A percentile compares a stretch with the other conserved stretches of the same genome.
phyloP scores from a whole-genome alignment of 2,113 vertebrate species.

The Channa maculata region DNA sequence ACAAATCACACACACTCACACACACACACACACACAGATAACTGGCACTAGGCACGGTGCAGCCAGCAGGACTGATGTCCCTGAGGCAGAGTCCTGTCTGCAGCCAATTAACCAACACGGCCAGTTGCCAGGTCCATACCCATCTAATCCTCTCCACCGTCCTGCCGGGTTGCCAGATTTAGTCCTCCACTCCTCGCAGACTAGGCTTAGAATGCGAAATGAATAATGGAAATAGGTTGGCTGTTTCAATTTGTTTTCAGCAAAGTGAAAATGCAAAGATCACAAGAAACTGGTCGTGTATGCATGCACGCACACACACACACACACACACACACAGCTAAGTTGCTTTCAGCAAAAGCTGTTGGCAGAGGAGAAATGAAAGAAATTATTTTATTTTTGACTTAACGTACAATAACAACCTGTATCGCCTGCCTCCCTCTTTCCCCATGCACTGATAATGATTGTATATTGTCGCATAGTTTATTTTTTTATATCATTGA shows the following conservation, averaged over 20 bases:
- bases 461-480: slow-evolving; percentile 57
- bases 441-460: slow-evolving; percentile 66
- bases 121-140: slow-evolving; percentile 53
- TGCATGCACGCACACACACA: not conserved
- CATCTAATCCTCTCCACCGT: slow-evolving; percentile 40
- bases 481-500: slow-evolving; percentile 64
- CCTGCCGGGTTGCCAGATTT: slow-evolving; percentile 51
- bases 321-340: not conserved
- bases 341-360: not conserved
- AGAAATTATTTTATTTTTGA: not conserved
- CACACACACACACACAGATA: slow-evolving; percentile 21
- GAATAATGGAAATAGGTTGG: slow-evolving; percentile 18
- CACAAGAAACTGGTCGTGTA: not conserved
- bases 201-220: slow-evolving; percentile 10
- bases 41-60: slow-evolving; percentile 32
- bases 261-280: not conserved
- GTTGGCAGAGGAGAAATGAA: not conserved
- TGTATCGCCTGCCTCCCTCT: slow-evolving; percentile 16
- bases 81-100: slow-evolving; percentile 46
- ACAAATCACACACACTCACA: slow-evolving; percentile 19
- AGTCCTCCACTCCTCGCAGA: slow-evolving; percentile 5
- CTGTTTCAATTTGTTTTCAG: not conserved
- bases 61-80: slow-evolving; percentile 42
- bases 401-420: slow-evolving; percentile 17
- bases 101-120: slow-evolving; percentile 65